Conservation (phyloP, 2,888 invertebrate genomes). For the Furcula furcula region DNA sequence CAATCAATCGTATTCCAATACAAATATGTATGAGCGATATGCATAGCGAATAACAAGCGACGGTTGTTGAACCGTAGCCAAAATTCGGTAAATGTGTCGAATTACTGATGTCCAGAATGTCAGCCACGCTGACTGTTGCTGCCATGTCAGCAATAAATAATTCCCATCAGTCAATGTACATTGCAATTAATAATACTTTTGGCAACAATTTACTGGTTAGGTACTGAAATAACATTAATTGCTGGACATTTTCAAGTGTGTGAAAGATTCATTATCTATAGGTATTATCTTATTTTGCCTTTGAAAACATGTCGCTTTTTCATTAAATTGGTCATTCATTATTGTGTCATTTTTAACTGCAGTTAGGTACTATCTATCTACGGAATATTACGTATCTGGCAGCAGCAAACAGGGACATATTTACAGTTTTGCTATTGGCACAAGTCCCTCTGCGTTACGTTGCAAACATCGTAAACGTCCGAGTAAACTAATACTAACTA, state of each 20-base stretch:
- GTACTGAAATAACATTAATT: background rate
- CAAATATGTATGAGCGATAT: conserved; percentile 8
- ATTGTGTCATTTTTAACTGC: background rate
- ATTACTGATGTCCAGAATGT: conserved; percentile 16
- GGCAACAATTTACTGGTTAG: conserved; percentile 8
- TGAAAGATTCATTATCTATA: too few relatives aligned
- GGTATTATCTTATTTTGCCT: too few relatives aligned
- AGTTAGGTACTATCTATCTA: too few relatives aligned
- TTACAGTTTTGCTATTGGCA: conserved; percentile 58
- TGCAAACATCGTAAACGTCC: conserved; percentile 30
- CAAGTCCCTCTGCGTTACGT: conserved; percentile 13
- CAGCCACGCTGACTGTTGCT: conserved; percentile 9
- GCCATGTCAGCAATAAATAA: conserved; percentile 15
- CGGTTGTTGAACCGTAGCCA: conserved; percentile 22
- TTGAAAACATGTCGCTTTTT: too few relatives aligned
- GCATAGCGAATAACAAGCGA: conserved; percentile 6
- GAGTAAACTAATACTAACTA: too few relatives aligned
- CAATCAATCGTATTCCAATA: conserved; percentile 11
- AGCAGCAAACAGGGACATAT: conserved; percentile 48
- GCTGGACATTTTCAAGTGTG: too few relatives aligned
- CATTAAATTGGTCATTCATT: too few relatives aligned
- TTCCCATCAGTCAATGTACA: conserved; percentile 16
- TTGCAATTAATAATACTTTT: conserved; percentile 13
- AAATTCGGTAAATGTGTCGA: conserved; percentile 19
- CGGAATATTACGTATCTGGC: conserved; percentile 52